These are phyloP conservation scores for Stenurella melanura DNA, from an alignment of 2,888 invertebrate genomes.

Conservation along the genomic window DNA sequence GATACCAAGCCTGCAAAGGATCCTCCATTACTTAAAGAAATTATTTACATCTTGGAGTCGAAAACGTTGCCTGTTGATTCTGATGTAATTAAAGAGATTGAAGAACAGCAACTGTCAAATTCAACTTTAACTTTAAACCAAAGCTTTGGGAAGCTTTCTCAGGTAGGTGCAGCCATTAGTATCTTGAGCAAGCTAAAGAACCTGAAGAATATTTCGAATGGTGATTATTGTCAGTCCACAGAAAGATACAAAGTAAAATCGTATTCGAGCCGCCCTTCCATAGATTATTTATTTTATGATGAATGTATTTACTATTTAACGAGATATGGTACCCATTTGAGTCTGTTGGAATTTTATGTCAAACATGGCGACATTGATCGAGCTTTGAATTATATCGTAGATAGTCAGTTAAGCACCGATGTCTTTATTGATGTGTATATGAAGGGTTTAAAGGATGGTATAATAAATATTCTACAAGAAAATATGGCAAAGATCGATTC, in stretches of 20 bases:
- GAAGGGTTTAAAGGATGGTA: conserved; percentile 80
- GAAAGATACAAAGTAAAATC: conserved; percentile 45
- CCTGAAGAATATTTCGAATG: conserved; percentile 71
- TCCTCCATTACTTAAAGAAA: conserved; percentile 82
- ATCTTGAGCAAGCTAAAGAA: conserved; percentile 73
- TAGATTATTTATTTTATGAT: conserved; percentile 79
- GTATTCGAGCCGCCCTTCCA: conserved; percentile 53
- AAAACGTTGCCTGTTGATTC: conserved; percentile 76
- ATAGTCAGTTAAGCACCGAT: conserved; percentile 81
- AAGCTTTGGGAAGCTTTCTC: conserved; percentile 54
- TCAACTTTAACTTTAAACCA: conserved; percentile 63
- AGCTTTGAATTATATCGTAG: conserved; percentile 82
- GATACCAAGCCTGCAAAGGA: conserved; percentile 77
- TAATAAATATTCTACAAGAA: conserved; percentile 77
- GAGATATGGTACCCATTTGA: conserved; percentile 85
- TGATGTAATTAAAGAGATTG: conserved; percentile 74
- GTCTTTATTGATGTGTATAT: conserved; percentile 85
- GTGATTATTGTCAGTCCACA: conserved; percentile 64
- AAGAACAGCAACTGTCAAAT: conserved; percentile 61
- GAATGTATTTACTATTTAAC: conserved; percentile 89
- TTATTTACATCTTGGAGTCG: conserved; percentile 81
- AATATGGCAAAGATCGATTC: conserved; percentile 81
- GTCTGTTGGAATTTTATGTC: conserved; percentile 85
- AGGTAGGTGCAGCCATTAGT: conserved; percentile 74
- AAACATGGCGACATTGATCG: conserved; percentile 82